A percentile compares a stretch with the other conserved stretches of the same genome.
These are phyloP conservation scores for Penaeus vannamei DNA, from an alignment of 1,140 invertebrate genomes.

Conservation along the genomic window DNA sequence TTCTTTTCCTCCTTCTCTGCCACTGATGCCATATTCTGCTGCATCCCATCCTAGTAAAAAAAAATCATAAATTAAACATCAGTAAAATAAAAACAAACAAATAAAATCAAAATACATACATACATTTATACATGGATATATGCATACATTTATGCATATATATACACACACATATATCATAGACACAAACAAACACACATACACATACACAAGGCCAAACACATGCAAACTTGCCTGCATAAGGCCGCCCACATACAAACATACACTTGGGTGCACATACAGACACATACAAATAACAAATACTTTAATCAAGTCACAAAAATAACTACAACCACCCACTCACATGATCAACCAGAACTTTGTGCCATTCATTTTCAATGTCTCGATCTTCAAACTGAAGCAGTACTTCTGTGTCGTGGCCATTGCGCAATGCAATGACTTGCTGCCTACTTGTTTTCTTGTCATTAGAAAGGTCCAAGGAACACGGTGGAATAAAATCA, in stretches of 20 bases:
- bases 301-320: background rate
- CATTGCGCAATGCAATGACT: slow-evolving; percentile 50
- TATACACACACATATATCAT: too few species aligned
- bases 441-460: slow-evolving; percentile 57
- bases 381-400: slow-evolving; percentile 58
- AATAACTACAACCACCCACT: slow-evolving; percentile 2
- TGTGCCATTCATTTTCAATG: slow-evolving; percentile 45
- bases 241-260: too few species aligned
- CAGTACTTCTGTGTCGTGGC: slow-evolving; percentile 46
- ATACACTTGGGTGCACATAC: too few species aligned
- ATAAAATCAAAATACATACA: too few species aligned
- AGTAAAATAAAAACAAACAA: background rate
- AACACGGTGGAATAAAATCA: slow-evolving; percentile 44
- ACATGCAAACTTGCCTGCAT: too few species aligned
- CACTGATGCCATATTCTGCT: background rate
- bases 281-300: too few species aligned
- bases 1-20: slow-evolving; percentile 41
- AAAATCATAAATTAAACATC: background rate
- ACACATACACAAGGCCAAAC: too few species aligned
- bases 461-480: slow-evolving; percentile 44
- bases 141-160: too few species aligned
- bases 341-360: slow-evolving; percentile 45
- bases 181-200: too few species aligned
- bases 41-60: slow-evolving; percentile 31
- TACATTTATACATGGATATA: too few species aligned